Conservation (phyloP, 2,888 invertebrate genomes). For the Acleris literana region DNA sequence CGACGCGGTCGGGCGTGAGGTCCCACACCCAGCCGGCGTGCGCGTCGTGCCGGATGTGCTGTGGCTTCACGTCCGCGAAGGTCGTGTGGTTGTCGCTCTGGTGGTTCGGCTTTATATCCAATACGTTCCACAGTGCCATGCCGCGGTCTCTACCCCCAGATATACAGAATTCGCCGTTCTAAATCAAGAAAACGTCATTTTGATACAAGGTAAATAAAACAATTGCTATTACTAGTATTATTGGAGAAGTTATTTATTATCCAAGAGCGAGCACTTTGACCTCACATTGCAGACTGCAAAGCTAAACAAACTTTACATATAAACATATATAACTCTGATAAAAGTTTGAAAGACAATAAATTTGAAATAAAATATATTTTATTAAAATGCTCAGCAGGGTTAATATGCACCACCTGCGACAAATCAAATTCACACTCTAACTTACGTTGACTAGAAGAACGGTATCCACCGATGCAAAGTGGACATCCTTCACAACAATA, state of each 20-base stretch:
- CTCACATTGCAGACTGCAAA: too few relatives aligned
- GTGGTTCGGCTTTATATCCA: slow-evolving; percentile 57
- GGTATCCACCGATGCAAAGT: slow-evolving; percentile 84
- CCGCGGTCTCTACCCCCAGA: slow-evolving; percentile 85
- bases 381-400: too few relatives aligned
- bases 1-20: slow-evolving; percentile 70
- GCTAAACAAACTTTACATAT: too few relatives aligned
- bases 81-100: slow-evolving; percentile 52
- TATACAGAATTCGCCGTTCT: slow-evolving; percentile 79
- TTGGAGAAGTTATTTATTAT: too few relatives aligned
- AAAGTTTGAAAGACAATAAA: too few relatives aligned
- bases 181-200: slow-evolving; percentile 39
- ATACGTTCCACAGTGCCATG: slow-evolving; percentile 79
- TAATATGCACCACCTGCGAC: too few relatives aligned
- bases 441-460: slow-evolving; percentile 82
- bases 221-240: too few relatives aligned
- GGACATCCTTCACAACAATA: slow-evolving; percentile 77
- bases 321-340: too few relatives aligned
- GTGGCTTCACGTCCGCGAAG: slow-evolving; percentile 58
- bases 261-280: too few relatives aligned
- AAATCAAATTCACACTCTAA: slow-evolving; percentile 34
- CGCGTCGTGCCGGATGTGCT: slow-evolving; percentile 69
- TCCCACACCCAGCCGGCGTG: slow-evolving; percentile 87
- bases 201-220: neutral
- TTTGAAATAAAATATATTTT: too few relatives aligned